phyloP scores from a whole-genome alignment of 1,140 invertebrate genomes.

The Zeugodacus cucurbitae region DNA sequence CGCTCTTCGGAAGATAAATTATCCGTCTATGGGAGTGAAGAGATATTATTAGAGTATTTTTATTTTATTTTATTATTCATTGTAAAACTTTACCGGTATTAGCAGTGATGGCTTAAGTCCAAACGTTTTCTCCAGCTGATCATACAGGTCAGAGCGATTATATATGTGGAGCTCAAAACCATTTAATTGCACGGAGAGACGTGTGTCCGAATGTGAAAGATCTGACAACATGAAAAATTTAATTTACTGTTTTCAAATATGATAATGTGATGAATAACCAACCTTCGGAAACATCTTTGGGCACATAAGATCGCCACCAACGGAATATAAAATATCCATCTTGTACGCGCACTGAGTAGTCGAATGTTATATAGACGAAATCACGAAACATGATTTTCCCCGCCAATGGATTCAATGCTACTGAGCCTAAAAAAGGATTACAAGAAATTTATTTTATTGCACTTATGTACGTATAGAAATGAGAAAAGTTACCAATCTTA shows the following conservation, averaged over 20 bases:
- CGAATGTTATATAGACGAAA: constrained; percentile 93
- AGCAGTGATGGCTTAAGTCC: constrained; percentile 84
- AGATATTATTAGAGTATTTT: neutral
- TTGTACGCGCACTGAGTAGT: constrained; percentile 92
- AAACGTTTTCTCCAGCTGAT: constrained; percentile 89
- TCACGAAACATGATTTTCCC: constrained; percentile 99
- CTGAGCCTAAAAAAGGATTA: constrained; percentile 77
- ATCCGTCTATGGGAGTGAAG: constrained; percentile 44
- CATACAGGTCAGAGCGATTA: constrained; percentile 91
- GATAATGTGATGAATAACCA: neutral
- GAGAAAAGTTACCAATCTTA: constrained; percentile 81
- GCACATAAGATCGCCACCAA: constrained; percentile 96
- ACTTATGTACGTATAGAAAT: neutral
- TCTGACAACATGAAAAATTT: constrained; percentile 71
- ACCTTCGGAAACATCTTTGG: constrained; percentile 94
- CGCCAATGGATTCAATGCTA: constrained; percentile 92
- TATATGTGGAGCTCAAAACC: constrained; percentile 97
- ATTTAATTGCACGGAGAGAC: constrained; percentile 93
- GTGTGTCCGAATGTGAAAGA: constrained; percentile 94
- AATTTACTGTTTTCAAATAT: constrained; percentile 40
- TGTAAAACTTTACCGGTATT: constrained; percentile 64
- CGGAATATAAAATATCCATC: constrained; percentile 98
- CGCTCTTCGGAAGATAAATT: constrained; percentile 56
- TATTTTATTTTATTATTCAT: neutral
- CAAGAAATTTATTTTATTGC: neutral